phyloP scores from a whole-genome alignment of 2,888 invertebrate genomes.

The Ramazzottius varieornatus region DNA sequence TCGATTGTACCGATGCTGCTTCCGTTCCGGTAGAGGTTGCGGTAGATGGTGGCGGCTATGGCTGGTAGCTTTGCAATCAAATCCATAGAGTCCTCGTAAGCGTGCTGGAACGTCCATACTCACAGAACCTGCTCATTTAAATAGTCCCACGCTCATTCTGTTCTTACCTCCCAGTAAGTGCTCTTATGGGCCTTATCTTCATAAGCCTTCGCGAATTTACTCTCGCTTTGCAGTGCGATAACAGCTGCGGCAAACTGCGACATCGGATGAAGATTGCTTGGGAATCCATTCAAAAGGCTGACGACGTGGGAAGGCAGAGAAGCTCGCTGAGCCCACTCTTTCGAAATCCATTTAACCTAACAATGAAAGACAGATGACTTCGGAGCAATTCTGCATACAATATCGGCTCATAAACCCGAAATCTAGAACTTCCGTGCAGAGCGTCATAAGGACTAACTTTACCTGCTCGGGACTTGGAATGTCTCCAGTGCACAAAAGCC shows the following conservation, averaged over 20 bases:
- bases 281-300: conserved; percentile 68
- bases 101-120: conserved; percentile 30
- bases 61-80: conserved; percentile 78
- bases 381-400: too few species aligned
- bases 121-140: conserved; percentile 4
- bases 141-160: too few species aligned
- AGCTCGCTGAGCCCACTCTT: conserved; percentile 63
- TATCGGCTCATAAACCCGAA: too few species aligned
- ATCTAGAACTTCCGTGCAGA: too few species aligned
- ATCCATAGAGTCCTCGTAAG: conserved; percentile 78
- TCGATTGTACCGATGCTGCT: conserved; percentile 67
- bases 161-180: conserved; percentile 61
- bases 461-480: conserved; percentile 54
- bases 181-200: conserved; percentile 57
- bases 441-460: too few species aligned
- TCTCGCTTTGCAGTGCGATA: conserved; percentile 68
- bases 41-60: conserved; percentile 72
- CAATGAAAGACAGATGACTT: too few species aligned
- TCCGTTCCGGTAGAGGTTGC: conserved; percentile 57
- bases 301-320: conserved; percentile 73
- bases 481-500: conserved; percentile 66
- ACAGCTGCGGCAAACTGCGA: conserved; percentile 71
- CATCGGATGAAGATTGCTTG: conserved; percentile 70
- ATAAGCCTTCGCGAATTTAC: conserved; percentile 70
- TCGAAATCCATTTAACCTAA: conserved; percentile 33